Conservation (phyloP, 2,888 invertebrate genomes). For the Clitarchus hookeri region DNA sequence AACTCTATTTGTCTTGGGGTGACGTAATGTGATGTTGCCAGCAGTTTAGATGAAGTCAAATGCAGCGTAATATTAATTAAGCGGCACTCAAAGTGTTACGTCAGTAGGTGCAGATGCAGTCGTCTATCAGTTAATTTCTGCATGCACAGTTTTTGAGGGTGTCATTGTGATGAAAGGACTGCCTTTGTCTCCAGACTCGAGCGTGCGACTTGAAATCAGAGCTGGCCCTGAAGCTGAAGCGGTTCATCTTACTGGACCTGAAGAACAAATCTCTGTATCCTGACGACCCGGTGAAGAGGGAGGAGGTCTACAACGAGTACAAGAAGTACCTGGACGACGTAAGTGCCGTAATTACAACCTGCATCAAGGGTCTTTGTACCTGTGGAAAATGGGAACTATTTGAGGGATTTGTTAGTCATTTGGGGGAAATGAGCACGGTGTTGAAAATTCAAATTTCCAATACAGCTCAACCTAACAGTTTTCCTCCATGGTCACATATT, state of each 20-base stretch:
- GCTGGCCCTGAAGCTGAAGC: slow-evolving; percentile 83
- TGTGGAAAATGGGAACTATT: not conserved
- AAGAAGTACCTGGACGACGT: slow-evolving; percentile 80
- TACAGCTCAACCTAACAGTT: no score
- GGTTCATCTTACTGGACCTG: slow-evolving; percentile 78
- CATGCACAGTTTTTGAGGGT: no score
- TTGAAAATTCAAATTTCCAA: no score
- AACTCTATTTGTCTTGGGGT: no score
- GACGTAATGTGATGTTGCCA: no score
- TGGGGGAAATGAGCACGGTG: not conserved
- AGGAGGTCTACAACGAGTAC: slow-evolving; percentile 76
- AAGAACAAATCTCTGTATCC: slow-evolving; percentile 63
- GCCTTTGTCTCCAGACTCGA: slow-evolving; percentile 66
- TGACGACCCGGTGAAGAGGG: slow-evolving; percentile 67
- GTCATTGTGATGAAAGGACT: not conserved
- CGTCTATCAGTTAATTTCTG: no score
- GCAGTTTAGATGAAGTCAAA: no score
- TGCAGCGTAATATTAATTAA: no score
- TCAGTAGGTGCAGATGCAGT: no score
- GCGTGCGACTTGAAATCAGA: slow-evolving; percentile 89
- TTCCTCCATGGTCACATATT: no score
- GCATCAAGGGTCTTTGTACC: not conserved
- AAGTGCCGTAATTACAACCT: slow-evolving; percentile 53
- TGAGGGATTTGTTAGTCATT: not conserved
- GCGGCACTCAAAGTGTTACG: no score